phyloP scores from a whole-genome alignment of 30 jellyfish, hydroid and myxozoan species.

The Cassiopea andromeda region DNA sequence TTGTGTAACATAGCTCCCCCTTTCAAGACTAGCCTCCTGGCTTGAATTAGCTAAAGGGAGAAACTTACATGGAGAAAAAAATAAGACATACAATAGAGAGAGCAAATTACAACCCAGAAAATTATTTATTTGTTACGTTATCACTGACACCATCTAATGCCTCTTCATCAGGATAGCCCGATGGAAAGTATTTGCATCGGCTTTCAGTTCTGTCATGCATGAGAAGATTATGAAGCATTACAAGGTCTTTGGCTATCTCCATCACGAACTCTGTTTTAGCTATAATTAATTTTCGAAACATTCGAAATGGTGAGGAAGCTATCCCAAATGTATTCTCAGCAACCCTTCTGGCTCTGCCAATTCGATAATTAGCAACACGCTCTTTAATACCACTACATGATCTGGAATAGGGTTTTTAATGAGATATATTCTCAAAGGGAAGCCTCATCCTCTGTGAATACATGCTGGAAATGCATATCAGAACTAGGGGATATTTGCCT shows the following conservation, averaged over 20 bases:
- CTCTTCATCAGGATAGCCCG: too few species aligned
- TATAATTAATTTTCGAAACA: constrained; percentile 51
- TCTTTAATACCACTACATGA: background rate
- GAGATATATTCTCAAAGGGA: constrained; percentile 47
- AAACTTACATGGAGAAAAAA: too few species aligned
- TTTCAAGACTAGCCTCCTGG: too few species aligned
- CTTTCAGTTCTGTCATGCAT: background rate
- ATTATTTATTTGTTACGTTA: too few species aligned
- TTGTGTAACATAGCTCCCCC: too few species aligned
- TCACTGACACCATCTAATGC: too few species aligned
- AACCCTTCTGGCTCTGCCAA: constrained; percentile 64
- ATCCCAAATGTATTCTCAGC: constrained; percentile 77
- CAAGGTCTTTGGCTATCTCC: constrained; percentile 46
- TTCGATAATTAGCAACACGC: constrained; percentile 38
- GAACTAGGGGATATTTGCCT: constrained; percentile 5
- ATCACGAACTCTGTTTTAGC: constrained; percentile 36
- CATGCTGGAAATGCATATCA: constrained; percentile 31
- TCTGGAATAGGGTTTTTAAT: constrained; percentile 70
- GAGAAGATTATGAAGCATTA: constrained; percentile 58
- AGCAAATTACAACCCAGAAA: too few species aligned
- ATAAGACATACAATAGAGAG: too few species aligned
- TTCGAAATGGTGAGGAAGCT: constrained; percentile 49
- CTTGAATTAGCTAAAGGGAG: too few species aligned
- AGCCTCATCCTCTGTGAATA: constrained; percentile 73
- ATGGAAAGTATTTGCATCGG: too few species aligned